Evolutionary conservation across 1,140 invertebrate genomes (phyloP), one percentile per base, ranked within the genome.

Genomic region (Scaptodrosophila lebanonensis): DNA sequence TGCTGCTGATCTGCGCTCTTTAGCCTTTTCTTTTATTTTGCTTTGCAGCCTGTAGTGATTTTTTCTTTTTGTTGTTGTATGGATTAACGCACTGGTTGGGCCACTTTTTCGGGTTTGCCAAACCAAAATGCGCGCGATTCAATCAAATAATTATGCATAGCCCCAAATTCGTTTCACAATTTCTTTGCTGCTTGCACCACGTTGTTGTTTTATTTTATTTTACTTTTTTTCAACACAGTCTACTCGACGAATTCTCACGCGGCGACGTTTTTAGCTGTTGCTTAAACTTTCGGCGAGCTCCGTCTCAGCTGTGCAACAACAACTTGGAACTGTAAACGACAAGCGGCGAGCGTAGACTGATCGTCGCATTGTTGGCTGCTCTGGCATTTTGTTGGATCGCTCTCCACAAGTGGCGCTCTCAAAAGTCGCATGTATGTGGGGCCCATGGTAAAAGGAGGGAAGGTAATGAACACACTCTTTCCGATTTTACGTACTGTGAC

Each of bases 271-370:
- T 38, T 15, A 20, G 43, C 63, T 35, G 40, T 8, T 38, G 61
- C 30, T 45, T 35, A 27, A 48, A 68, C 65, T 54, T 61, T 72
- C 69, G 62, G 67, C 50, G 69, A 54, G 68, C 61, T 38, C n/a
- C n/a, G n/a, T 12, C 11, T n/a, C 11, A 38, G 32, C 11, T 25
- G 2, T 12, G n/a, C n/a, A n/a, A n/a, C n/a, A 43, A 22, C 50
- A 13, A 20, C 20, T 58, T 36, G 47, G 51, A 48, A 48, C 45
- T 48, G 45, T 48, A 27, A 36, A 39, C 60, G 60, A 20, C 36
- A 51, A 65, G 60, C 39, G 47, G 48, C 22, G 60, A 63, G 57
- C 32, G 59, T 27, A 27, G 63, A 65, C 56, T 57, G 49, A 36
- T 44, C 38, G 17, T 44, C 27, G 44, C 48, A 35, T 32, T 22